Conservation (phyloP, 2,888 invertebrate genomes). For the Caenorhabditis uteleia region DNA sequence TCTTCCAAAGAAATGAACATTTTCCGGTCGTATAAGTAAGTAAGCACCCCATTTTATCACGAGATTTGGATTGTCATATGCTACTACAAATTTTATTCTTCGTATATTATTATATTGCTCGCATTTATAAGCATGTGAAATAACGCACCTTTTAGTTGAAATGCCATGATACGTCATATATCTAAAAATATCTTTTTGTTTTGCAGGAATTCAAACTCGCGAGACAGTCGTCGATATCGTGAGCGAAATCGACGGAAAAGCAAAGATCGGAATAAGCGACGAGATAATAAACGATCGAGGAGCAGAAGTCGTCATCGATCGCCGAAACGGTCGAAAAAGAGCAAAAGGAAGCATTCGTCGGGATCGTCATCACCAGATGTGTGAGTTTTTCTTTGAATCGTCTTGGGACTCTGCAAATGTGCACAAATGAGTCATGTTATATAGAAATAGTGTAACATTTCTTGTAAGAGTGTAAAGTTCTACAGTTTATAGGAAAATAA, state of each 20-base stretch:
- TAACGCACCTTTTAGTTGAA: no score
- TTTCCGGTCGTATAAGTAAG: no score
- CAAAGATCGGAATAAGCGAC: slow-evolving; percentile 14
- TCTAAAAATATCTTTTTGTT: background rate
- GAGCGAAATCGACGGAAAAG: slow-evolving; percentile 15
- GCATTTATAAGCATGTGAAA: no score
- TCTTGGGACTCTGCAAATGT: background rate
- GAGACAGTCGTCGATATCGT: background rate
- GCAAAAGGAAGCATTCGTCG: slow-evolving; percentile 18
- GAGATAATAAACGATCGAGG: slow-evolving; percentile 7
- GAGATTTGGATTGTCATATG: no score
- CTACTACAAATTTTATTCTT: no score
- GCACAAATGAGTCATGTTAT: no score
- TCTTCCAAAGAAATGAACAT: no score
- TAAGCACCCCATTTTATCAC: no score
- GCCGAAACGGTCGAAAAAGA: slow-evolving; percentile 23
- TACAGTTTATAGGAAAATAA: no score
- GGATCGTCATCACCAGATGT: slow-evolving; percentile 27
- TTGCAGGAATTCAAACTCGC: background rate
- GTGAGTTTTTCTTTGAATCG: slow-evolving; percentile 11
- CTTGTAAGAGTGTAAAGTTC: no score
- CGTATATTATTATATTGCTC: no score
- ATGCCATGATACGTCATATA: background rate
- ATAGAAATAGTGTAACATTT: no score
- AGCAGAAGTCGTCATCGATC: slow-evolving; percentile 30